These are phyloP conservation scores for Drosophila gaucha DNA, from an alignment of 2,888 invertebrate species.

Conservation along the genomic window DNA sequence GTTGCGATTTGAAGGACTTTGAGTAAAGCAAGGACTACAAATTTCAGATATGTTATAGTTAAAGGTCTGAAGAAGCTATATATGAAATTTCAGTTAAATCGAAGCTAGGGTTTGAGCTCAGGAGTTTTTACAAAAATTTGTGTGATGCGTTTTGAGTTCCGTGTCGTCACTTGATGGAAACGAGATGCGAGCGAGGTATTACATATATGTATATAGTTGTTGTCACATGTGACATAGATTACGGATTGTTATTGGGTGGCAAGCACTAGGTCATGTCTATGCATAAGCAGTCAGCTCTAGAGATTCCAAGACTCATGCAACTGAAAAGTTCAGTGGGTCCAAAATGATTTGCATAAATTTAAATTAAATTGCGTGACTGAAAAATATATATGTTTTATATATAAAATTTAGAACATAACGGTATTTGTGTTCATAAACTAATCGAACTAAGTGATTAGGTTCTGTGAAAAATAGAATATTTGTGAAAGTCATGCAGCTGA, in stretches of 20 bases:
- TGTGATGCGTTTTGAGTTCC: conserved; percentile 48
- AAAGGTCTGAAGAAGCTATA: rapidly evolving
- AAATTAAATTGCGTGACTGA: conserved; percentile 5
- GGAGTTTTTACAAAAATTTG: conserved; percentile 69
- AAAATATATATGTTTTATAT: conserved; percentile 15
- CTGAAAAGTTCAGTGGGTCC: conserved; percentile 39
- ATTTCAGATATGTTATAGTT: conserved; percentile 39
- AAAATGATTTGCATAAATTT: conserved; percentile 47
- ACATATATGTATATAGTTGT: not conserved
- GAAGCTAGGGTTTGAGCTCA: conserved; percentile 21
- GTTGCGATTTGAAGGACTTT: conserved; percentile 39
- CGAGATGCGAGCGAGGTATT: conserved; percentile 12
- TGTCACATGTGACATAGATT: not conserved
- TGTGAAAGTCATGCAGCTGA: conserved; percentile 52
- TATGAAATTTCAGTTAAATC: conserved; percentile 53
- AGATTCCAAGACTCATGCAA: conserved; percentile 3
- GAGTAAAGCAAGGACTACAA: not conserved
- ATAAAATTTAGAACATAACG: conserved; percentile 12
- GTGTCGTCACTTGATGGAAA: conserved; percentile 6
- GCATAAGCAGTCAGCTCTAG: not conserved
- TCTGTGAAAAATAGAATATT: not conserved
- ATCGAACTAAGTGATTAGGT: conserved; percentile 31
- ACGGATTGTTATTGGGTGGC: not conserved
- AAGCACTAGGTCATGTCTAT: not conserved
- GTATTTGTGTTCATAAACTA: conserved; percentile 25